phyloP scores from a whole-genome alignment of 2,797 vertebrate genomes.

The Syngnathus rostellatus region DNA sequence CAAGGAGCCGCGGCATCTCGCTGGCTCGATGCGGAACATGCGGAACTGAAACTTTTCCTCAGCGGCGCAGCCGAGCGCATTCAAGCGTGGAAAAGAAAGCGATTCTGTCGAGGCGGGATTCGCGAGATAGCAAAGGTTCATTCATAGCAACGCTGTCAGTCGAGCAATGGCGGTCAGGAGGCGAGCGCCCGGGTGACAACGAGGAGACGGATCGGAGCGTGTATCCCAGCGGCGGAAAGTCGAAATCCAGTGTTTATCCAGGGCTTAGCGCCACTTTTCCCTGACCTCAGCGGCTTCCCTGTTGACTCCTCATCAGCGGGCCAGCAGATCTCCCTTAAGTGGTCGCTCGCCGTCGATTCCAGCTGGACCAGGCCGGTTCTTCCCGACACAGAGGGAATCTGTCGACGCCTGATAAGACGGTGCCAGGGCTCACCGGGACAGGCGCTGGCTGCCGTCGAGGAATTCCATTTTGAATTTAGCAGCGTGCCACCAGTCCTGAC shows the following conservation, averaged over 20 bases:
- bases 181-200: slow-evolving; percentile 10
- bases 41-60: slow-evolving; percentile 11
- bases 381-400: slow-evolving; percentile 43
- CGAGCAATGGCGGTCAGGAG: slow-evolving; percentile 29
- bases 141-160: slow-evolving; percentile 19
- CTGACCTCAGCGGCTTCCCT: slow-evolving; percentile 36
- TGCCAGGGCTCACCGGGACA: slow-evolving; percentile 64
- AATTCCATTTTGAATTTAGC: slow-evolving; percentile 79
- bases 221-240: slow-evolving; percentile 40
- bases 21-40: slow-evolving; percentile 20
- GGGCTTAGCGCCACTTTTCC: slow-evolving; percentile 62
- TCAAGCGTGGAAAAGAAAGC: slow-evolving; percentile 24
- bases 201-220: slow-evolving; percentile 41
- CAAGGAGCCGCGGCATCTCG: slow-evolving; percentile 20
- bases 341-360: slow-evolving; percentile 57
- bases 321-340: slow-evolving; percentile 47
- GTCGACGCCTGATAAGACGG: slow-evolving; percentile 67
- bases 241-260: slow-evolving; percentile 66
- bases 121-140: slow-evolving; percentile 11
- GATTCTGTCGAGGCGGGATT: slow-evolving; percentile 11
- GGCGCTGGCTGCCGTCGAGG: slow-evolving; percentile 59
- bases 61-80: slow-evolving; percentile 7
- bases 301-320: slow-evolving; percentile 45
- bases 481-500: slow-evolving; percentile 48
- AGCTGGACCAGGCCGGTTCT: slow-evolving; percentile 47